Evolutionary conservation across 1,140 invertebrate genomes (phyloP).

Genomic region (Thaumatotibia leucotreta): DNA sequence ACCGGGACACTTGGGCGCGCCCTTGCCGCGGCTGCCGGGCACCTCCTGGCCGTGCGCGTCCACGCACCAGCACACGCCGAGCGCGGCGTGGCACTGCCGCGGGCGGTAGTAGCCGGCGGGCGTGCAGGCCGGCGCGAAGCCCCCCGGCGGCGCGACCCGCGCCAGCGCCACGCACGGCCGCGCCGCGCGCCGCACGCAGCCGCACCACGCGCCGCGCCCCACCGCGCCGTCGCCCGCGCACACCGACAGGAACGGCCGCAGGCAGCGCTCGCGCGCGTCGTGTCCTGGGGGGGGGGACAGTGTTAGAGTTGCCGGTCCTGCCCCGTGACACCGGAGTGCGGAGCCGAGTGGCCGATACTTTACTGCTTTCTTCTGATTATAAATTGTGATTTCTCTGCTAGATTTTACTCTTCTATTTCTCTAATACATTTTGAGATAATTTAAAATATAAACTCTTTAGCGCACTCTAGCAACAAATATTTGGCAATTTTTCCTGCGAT

Average conservation of each 20-base stretch:
- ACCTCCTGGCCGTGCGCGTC: constrained; percentile 94
- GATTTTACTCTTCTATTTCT: too few species aligned
- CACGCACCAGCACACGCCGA: constrained; percentile 94
- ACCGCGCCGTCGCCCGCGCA: constrained; percentile 87
- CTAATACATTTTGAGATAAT: too few species aligned
- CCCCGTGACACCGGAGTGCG: not conserved
- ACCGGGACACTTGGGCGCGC: constrained; percentile 90
- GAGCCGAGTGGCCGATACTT: too few species aligned
- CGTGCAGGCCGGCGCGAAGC: constrained; percentile 90
- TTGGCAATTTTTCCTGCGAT: too few species aligned
- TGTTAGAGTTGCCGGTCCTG: too few species aligned
- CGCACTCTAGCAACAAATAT: too few species aligned
- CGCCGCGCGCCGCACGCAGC: constrained; percentile 92
- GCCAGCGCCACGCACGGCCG: constrained; percentile 89
- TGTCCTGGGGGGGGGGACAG: too few species aligned
- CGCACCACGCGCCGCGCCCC: constrained; percentile 92
- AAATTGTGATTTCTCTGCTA: too few species aligned
- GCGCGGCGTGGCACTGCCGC: constrained; percentile 89
- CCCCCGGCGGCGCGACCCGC: constrained; percentile 78
- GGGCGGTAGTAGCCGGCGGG: constrained; percentile 90
- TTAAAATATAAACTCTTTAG: too few species aligned
- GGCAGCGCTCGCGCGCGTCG: constrained; percentile 92
- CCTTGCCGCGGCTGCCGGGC: constrained; percentile 87
- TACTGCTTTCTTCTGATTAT: too few species aligned
- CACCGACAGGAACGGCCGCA: constrained; percentile 94